These are phyloP conservation scores for Myodes glareolus DNA, from an alignment of 2,113 vertebrate genomes.

Conservation along the genomic window DNA sequence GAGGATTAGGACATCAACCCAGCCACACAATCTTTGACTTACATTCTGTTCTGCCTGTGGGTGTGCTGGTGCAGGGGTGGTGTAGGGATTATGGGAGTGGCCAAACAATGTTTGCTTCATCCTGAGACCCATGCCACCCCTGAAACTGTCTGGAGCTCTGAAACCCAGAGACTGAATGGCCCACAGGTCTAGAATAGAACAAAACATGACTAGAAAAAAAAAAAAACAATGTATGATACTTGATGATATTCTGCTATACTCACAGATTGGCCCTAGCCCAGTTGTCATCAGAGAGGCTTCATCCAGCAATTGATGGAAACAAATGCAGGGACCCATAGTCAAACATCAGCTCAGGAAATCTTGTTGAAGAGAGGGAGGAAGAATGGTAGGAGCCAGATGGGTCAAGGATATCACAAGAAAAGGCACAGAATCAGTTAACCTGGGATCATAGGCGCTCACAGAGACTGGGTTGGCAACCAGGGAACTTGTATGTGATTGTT, in stretches of 20 bases:
- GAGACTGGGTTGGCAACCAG: neutral
- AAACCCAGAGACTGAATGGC: neutral
- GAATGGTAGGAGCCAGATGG: neutral
- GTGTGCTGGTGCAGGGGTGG: neutral
- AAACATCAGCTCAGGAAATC: neutral
- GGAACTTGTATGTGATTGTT: neutral
- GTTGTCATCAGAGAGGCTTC: neutral
- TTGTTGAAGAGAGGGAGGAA: neutral
- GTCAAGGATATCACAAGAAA: neutral
- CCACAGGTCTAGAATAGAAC: neutral
- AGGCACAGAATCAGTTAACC: neutral
- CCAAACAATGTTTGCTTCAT: neutral
- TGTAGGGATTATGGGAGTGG: neutral
- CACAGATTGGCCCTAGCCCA: neutral
- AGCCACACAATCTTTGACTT: neutral
- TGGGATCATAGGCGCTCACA: neutral
- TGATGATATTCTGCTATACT: neutral
- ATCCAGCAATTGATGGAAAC: neutral
- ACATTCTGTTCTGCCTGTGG: neutral
- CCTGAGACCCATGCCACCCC: too few species aligned
- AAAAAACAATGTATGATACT: neutral
- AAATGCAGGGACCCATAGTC: neutral
- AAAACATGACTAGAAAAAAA: neutral
- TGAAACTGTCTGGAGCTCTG: neutral
- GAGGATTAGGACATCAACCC: neutral